Percentiles rank a stretch among this genome's conserved stretches.
Conservation (phyloP, 2,888 invertebrate genomes). For the Pristionchus arcanus region DNA sequence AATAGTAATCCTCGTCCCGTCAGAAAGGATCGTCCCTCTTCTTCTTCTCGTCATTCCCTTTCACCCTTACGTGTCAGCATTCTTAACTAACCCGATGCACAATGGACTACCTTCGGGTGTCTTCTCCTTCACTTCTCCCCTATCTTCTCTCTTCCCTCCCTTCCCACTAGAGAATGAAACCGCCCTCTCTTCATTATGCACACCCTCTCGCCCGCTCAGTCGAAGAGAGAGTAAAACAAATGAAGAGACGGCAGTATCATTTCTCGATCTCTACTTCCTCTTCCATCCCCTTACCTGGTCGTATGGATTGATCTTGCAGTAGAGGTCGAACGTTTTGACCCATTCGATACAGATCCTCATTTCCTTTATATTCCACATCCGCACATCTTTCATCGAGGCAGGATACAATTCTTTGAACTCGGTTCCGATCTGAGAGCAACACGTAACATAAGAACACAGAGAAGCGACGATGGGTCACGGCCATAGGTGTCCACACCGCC, state of each 20-base stretch:
- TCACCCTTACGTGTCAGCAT: slow-evolving; percentile 32
- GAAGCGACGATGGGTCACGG: not conserved
- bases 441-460: not conserved
- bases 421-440: slow-evolving; percentile 70
- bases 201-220: no score
- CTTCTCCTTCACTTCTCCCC: not conserved
- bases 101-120: not conserved
- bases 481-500: not conserved
- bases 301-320: slow-evolving; percentile 66
- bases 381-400: slow-evolving; percentile 78
- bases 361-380: slow-evolving; percentile 79
- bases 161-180: no score
- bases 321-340: slow-evolving; percentile 78
- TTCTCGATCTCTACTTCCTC: not conserved
- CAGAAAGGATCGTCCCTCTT: not conserved
- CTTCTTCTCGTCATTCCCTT: not conserved
- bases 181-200: no score
- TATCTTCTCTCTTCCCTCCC: not conserved
- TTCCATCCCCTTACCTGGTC: slow-evolving; percentile 70
- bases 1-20: slow-evolving; percentile 2
- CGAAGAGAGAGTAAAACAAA: no score
- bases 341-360: slow-evolving; percentile 78
- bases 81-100: not conserved
- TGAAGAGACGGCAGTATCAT: no score
- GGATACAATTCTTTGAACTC: slow-evolving; percentile 76